Evolutionary conservation across 1,140 invertebrate genomes (phyloP), one percentile per base, ranked within the genome.

Genomic region (Drosophila athabasca): DNA sequence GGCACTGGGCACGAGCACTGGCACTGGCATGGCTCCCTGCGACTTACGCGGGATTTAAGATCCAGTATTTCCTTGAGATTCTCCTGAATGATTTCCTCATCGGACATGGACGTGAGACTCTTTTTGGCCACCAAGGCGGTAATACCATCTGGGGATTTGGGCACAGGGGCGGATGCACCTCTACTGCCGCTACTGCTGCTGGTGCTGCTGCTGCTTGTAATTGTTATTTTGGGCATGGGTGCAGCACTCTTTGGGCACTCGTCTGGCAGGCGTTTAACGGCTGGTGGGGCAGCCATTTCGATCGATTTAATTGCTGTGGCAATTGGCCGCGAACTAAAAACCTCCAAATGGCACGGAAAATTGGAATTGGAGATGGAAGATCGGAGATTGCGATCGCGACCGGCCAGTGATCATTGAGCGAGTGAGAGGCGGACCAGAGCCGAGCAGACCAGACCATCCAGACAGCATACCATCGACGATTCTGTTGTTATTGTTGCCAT

Each of bases 11-110:
- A 19, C 17, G 17, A 1, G 17, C 17, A 19, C 17, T 0, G 17
- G 1, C 17, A 19, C 17, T 19, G 17, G 17, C 17, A 19, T 19
- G 43, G 35, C n/a, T 61, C 2, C 26, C 6, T 19, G 2, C 11
- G 24, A 81, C 78, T 79, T 72, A 90, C 87, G 6, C 81, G 75
- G 24, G 80, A 88, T 26, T 90, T 82, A 24, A 83, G 71, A 17
- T 90, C 87, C 2, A 90, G 65, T 45, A 90, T 62, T 64, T 89
- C 81, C 29, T 83, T 83, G 17, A 90, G 68, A 49, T 90, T 90
- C 55, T 83, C 82, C 54, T 85, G 72, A 6, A 90, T 80, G 13
- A 89, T 90, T 61, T 90, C 87, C 24, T 89, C 85, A 15, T 90
- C 87, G 17, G 85, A 70, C 87, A 87, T 73, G 19, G 80, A 89